Base-by-base conservation (phyloP, 2,888 invertebrate genomes). In the Dascillus cervinus region DNA sequence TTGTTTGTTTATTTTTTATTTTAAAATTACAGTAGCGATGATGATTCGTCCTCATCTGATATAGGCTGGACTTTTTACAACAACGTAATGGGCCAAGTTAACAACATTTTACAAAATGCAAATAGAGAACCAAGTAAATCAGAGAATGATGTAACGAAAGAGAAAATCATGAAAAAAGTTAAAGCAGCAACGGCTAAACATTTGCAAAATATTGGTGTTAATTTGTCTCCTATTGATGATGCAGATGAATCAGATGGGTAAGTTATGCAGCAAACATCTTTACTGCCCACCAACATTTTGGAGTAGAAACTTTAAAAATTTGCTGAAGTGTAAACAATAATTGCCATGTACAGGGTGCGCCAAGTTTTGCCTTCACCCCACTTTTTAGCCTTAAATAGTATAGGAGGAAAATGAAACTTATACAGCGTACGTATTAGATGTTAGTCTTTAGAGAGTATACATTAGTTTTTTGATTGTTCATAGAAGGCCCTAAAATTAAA, bases 41-140 rank as follows among this genome's bases (percentile, higher is more conserved):
- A 71, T 25, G 58, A 63, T 2, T 58, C 60, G 14, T 53, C 51
- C 49, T 69, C 72, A 24, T 70, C 73, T 13, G 73, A 75, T 56
- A 69, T 77, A 46, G 79, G 79, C 40, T 77, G 77, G 73, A 81
- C 79, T 3, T 76, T 82, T 56, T 82, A 81, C 50, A 75, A 79
- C 50, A 80, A 80, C 66, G 75, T 82, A 35, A 73, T 82, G 70
- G 67, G 65, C 2, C 71, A 73, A 53, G 72, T 73, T 0, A 71
- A 72, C 53, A 66, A 70, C 44, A 67, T 73, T 38, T 52, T 73
- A 26, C 62, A 66, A 44, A 67, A n/a, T n/a, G n/a, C n/a, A n/a
- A n/a, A n/a, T n/a, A n/a, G n/a, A n/a, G n/a, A 67, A 42, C 62
- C 68, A 24, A 35, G 29, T 27, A 23, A 29, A 13, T 26, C 12